Conservation (phyloP, 2,797 vertebrate species). For the Chanos chanos region DNA sequence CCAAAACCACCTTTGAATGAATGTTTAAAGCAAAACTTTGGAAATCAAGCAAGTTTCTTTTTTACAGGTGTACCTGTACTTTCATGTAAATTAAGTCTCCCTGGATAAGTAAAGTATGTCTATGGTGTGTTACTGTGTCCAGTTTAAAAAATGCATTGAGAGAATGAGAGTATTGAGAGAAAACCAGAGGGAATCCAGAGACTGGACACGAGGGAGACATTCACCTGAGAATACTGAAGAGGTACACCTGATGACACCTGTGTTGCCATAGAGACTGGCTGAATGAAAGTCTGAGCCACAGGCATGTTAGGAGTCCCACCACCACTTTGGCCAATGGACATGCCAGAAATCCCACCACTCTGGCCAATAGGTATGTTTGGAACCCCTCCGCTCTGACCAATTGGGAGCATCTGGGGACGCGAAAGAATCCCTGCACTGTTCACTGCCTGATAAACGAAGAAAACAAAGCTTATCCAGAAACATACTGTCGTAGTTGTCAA, state of each 20-base stretch:
- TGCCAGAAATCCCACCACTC: conserved; percentile 58
- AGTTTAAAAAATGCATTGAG: background rate
- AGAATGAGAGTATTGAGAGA: conserved; percentile 1
- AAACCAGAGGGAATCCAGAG: background rate
- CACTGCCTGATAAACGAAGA: conserved; percentile 41
- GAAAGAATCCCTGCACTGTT: conserved; percentile 52
- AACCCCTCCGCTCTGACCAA: conserved; percentile 62
- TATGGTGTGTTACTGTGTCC: conserved; percentile 1
- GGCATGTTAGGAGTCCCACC: conserved; percentile 50
- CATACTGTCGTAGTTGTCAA: background rate
- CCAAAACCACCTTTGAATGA: background rate
- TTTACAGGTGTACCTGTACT: background rate
- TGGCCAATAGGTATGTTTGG: conserved; percentile 61
- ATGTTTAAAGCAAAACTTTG: too few relatives aligned
- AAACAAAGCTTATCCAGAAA: conserved; percentile 28
- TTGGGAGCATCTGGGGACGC: conserved; percentile 63
- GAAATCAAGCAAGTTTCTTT: too few relatives aligned
- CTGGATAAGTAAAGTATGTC: background rate
- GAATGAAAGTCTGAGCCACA: conserved; percentile 68
- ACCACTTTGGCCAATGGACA: conserved; percentile 62
- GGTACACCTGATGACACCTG: conserved; percentile 71
- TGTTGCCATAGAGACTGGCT: conserved; percentile 66
- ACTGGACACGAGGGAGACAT: conserved; percentile 39
- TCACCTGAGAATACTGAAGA: conserved; percentile 75
- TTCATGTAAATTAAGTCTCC: background rate